Evolutionary conservation across 2,888 invertebrate species (phyloP).

Genomic region (Branchellion lobata): DNA sequence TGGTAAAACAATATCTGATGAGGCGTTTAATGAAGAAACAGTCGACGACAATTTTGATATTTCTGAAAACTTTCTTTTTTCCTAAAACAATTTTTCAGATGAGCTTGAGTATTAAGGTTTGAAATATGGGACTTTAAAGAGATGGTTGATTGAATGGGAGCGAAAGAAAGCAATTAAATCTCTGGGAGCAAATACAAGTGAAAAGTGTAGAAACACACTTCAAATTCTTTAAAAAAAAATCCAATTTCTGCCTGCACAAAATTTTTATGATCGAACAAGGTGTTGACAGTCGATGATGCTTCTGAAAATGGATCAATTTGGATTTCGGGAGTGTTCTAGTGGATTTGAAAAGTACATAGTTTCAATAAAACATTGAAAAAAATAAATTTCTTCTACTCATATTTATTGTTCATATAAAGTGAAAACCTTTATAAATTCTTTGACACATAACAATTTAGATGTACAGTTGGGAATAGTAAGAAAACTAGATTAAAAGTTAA

Average conservation of each 20-base stretch:
- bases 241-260: not conserved
- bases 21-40: not conserved
- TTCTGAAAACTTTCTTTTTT: slow-evolving; percentile 14
- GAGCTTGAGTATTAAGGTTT: not conserved
- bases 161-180: too few species aligned
- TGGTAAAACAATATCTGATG: not conserved
- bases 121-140: too few species aligned
- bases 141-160: too few species aligned
- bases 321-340: too few species aligned
- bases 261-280: not conserved
- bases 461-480: too few species aligned
- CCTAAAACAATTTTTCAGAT: not conserved
- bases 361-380: too few species aligned
- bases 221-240: not conserved
- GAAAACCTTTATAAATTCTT: too few species aligned
- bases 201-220: not conserved
- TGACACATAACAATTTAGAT: too few species aligned
- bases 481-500: too few species aligned
- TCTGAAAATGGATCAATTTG: not conserved
- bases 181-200: not conserved
- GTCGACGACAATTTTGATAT: not conserved
- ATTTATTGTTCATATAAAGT: too few species aligned
- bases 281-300: not conserved
- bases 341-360: too few species aligned
- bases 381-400: too few species aligned